These are phyloP conservation scores for Bombus pascuorum DNA, from an alignment of 1,140 invertebrate genomes.

Conservation along the genomic window DNA sequence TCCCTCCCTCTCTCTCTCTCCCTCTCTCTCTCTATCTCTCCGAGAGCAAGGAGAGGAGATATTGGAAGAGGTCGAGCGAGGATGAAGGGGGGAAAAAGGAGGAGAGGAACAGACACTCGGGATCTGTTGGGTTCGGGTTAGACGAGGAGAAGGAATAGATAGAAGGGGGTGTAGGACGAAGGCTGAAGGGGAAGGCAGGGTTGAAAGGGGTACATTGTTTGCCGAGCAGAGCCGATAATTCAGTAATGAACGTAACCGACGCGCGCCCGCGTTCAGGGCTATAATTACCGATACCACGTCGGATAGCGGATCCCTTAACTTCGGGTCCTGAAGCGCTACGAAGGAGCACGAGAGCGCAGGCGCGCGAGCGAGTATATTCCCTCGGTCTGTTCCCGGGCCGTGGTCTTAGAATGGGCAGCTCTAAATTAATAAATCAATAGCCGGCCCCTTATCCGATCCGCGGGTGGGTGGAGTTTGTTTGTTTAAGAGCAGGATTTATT, in stretches of 20 bases:
- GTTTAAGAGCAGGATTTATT: conserved; percentile 82
- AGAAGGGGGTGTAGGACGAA: conserved; percentile 42
- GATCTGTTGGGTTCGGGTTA: neutral
- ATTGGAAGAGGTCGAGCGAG: neutral
- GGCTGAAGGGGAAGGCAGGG: conserved; percentile 46
- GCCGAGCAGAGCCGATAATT: conserved; percentile 81
- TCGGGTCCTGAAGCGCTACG: conserved; percentile 71
- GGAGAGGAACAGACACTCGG: conserved; percentile 4
- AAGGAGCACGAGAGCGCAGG: conserved; percentile 65
- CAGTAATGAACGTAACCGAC: conserved; percentile 82
- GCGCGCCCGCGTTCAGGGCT: conserved; percentile 80
- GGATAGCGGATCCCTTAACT: conserved; percentile 81
- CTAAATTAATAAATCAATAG: conserved; percentile 83
- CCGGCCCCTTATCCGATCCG: conserved; percentile 80
- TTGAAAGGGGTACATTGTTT: conserved; percentile 79
- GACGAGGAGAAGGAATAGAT: conserved; percentile 26
- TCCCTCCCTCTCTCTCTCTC: no score
- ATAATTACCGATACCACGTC: conserved; percentile 82
- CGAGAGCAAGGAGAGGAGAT: conserved; percentile 44
- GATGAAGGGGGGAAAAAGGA: neutral
- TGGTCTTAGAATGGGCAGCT: conserved; percentile 81
- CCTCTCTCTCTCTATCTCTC: neutral
- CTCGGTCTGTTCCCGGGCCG: conserved; percentile 34
- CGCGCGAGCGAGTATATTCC: conserved; percentile 54
- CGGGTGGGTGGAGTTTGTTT: conserved; percentile 82